Conservation (phyloP, 2,113 vertebrate species). For the Notechis scutatus region DNA sequence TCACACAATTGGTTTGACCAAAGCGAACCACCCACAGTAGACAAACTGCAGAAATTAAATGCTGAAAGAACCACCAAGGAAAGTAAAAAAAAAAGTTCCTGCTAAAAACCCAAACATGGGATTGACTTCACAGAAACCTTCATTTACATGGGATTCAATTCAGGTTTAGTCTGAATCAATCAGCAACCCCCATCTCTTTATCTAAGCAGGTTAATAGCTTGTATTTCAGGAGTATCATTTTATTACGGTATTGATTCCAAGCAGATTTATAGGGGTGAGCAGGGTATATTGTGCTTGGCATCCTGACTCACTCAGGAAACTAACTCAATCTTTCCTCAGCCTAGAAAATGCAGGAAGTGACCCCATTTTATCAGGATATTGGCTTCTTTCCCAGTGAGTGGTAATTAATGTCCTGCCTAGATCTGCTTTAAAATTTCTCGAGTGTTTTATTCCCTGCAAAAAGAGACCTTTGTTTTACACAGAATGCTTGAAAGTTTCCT, state of each 20-base stretch:
- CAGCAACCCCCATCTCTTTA: not conserved
- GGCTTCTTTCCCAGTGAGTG: not conserved
- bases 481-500: not conserved
- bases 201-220: not conserved
- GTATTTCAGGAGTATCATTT: not conserved
- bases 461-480: not conserved
- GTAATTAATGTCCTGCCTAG: slow-evolving; percentile 4
- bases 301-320: not conserved
- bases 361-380: not conserved
- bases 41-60: not conserved
- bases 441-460: not conserved
- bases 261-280: not conserved
- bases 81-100: not conserved
- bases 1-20: not conserved
- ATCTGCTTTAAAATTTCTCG: not conserved
- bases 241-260: not conserved
- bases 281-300: not conserved
- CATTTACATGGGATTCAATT: not conserved
- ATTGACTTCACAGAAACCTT: not conserved
- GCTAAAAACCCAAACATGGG: not conserved
- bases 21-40: not conserved
- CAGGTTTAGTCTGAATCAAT: not conserved
- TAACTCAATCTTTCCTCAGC: not conserved
- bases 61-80: not conserved
- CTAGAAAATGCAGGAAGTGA: not conserved